Conservation (phyloP, 2,888 invertebrate genomes). For the Unio pictorum region DNA sequence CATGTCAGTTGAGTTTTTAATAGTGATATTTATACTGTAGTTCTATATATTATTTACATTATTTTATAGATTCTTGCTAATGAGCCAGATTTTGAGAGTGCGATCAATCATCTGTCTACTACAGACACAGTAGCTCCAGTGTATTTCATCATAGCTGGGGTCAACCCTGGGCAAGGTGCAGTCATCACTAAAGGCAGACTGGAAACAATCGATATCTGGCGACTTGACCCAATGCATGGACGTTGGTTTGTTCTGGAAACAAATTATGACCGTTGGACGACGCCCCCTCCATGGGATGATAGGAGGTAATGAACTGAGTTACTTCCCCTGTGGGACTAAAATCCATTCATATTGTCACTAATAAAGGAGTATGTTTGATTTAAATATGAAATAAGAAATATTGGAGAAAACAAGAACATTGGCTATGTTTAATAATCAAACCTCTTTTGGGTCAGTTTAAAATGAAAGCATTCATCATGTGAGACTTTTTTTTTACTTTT, state of each 20-base stretch:
- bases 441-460: too few species aligned
- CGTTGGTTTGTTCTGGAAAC: conserved; percentile 71
- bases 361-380: too few species aligned
- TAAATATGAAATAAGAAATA: too few species aligned
- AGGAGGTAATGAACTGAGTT: conserved; percentile 44
- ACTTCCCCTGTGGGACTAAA: too few species aligned
- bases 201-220: conserved; percentile 46
- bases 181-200: conserved; percentile 67
- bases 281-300: conserved; percentile 56
- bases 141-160: conserved; percentile 69
- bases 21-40: not conserved
- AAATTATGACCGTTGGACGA: conserved; percentile 71
- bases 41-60: not conserved
- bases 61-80: conserved; percentile 41
- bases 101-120: conserved; percentile 57
- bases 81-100: conserved; percentile 46
- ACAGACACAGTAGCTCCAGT: conserved; percentile 65
- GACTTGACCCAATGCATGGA: conserved; percentile 51
- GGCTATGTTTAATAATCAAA: too few species aligned
- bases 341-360: too few species aligned
- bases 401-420: too few species aligned
- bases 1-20: too few species aligned
- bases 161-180: conserved; percentile 62
- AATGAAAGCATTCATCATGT: too few species aligned
- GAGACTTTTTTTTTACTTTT: too few species aligned